Evolutionary conservation across 2,888 invertebrate species (phyloP).

Genomic region (Hoplodrina ambigua): DNA sequence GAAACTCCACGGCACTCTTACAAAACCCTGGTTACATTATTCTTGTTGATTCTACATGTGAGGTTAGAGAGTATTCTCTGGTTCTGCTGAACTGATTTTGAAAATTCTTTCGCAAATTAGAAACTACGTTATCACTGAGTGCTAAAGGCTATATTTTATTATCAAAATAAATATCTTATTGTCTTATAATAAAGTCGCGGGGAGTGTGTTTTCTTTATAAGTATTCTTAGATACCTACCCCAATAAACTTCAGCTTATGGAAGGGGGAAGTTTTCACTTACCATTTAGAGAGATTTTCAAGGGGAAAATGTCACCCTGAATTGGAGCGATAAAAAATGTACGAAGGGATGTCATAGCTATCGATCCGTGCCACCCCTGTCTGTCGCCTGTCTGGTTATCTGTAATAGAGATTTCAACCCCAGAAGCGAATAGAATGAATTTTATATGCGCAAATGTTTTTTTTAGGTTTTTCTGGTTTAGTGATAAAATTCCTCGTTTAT

Average conservation of each 20-base stretch:
- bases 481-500: neutral
- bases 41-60: too few relatives aligned
- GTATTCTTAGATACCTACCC: constrained; percentile 13
- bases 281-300: constrained; percentile 10
- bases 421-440: neutral
- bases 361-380: constrained; percentile 47
- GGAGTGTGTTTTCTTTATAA: neutral
- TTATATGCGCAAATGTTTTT: neutral
- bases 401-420: neutral
- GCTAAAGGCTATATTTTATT: too few relatives aligned
- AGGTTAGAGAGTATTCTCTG: too few relatives aligned
- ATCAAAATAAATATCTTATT: too few relatives aligned
- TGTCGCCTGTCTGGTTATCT: constrained; percentile 34
- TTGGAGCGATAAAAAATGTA: constrained; percentile 25
- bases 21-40: too few relatives aligned
- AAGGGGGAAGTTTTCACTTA: constrained; percentile 19
- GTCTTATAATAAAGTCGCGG: too few relatives aligned
- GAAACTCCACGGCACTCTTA: too few relatives aligned
- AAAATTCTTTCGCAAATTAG: too few relatives aligned
- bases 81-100: too few relatives aligned
- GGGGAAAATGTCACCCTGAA: constrained; percentile 12
- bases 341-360: constrained; percentile 23
- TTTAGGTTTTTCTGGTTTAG: neutral
- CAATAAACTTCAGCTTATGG: constrained; percentile 2
- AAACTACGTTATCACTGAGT: too few relatives aligned